A percentile compares a stretch with the other conserved stretches of the same genome.
Evolutionary conservation across 2,113 vertebrate species (phyloP).

Genomic region (Heteronetta atricapilla): DNA sequence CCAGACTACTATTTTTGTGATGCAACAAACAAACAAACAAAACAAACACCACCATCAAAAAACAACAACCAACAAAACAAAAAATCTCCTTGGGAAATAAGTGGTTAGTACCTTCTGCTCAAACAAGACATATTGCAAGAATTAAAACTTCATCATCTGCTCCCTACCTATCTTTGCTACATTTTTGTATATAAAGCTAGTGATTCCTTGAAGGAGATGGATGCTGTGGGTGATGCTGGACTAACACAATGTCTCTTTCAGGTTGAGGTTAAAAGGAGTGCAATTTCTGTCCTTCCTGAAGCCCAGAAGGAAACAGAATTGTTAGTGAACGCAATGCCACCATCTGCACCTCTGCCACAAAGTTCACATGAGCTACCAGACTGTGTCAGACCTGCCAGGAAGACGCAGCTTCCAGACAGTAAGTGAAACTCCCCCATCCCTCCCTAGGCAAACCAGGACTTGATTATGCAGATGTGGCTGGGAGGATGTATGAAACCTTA

Average conservation of each 20-base stretch:
- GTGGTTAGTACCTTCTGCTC: not conserved
- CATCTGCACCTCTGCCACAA: not conserved
- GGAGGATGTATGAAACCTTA: not conserved
- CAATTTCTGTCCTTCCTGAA: not conserved
- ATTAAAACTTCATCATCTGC: not conserved
- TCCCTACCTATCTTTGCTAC: not conserved
- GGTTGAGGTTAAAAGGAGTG: not conserved
- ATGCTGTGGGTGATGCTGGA: not conserved
- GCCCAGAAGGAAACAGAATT: not conserved
- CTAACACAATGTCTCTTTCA: slow-evolving; percentile 8
- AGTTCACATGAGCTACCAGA: slow-evolving; percentile 46
- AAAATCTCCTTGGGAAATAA: not conserved
- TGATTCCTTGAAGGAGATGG: not conserved
- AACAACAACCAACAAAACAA: too few species aligned
- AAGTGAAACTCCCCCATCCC: not conserved
- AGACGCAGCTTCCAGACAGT: slow-evolving; percentile 63
- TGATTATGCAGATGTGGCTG: not conserved
- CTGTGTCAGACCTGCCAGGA: slow-evolving; percentile 54
- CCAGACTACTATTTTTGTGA: not conserved
- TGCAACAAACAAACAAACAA: not conserved
- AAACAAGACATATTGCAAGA: not conserved
- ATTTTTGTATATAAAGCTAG: not conserved
- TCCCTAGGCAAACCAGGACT: not conserved
- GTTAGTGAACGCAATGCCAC: not conserved
- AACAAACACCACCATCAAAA: too few species aligned